phyloP scores from a whole-genome alignment of 2,113 vertebrate species.

The Labrus mixtus region DNA sequence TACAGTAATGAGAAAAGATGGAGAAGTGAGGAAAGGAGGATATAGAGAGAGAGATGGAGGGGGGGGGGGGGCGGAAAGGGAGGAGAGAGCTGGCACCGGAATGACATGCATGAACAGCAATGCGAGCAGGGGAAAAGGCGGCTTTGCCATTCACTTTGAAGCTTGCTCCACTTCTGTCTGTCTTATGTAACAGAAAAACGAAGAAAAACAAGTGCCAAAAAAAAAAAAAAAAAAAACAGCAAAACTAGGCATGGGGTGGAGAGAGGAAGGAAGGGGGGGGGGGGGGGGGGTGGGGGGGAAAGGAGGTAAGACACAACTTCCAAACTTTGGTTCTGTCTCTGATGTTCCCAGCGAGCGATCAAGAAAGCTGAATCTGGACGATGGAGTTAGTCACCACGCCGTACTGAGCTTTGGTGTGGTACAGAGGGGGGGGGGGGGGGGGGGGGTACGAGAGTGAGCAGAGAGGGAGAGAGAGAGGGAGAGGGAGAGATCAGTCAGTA shows the following conservation, averaged over 20 bases:
- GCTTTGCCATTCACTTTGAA: slow-evolving; percentile 85
- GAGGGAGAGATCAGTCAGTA: slow-evolving; percentile 39
- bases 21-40: slow-evolving; percentile 45
- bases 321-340: slow-evolving; percentile 59
- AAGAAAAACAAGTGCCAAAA: slow-evolving; percentile 77
- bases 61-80: slow-evolving; percentile 17
- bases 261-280: slow-evolving; percentile 14
- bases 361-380: slow-evolving; percentile 42
- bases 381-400: slow-evolving; percentile 47
- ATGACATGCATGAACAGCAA: slow-evolving; percentile 80
- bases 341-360: slow-evolving; percentile 56
- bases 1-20: slow-evolving; percentile 44
- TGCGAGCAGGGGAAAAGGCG: slow-evolving; percentile 74
- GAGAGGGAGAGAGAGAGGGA: slow-evolving; percentile 21
- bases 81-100: slow-evolving; percentile 62
- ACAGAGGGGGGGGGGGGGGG: not conserved
- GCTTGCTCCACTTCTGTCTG: slow-evolving; percentile 80
- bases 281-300: slow-evolving; percentile 17
- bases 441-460: slow-evolving; percentile 43
- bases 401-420: slow-evolving; percentile 45
- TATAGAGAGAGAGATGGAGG: slow-evolving; percentile 10
- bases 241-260: slow-evolving; percentile 60
- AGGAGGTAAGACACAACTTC: slow-evolving; percentile 54
- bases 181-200: slow-evolving; percentile 79
- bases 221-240: not conserved